Base-by-base conservation (phyloP, 2,888 invertebrate genomes). In the Lasius platythorax region DNA sequence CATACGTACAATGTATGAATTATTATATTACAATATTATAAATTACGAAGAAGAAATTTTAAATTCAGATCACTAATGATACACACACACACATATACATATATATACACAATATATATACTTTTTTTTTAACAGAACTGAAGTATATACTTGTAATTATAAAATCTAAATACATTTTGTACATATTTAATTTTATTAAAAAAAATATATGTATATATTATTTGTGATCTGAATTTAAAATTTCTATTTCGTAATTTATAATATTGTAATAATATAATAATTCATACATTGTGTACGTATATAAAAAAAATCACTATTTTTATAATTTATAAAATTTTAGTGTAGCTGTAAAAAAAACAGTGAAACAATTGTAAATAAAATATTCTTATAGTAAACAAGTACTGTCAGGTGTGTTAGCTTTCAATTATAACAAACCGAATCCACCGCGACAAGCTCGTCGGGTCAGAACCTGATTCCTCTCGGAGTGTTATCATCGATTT, bases 401-500 rank as follows among this genome's bases (percentile, higher is more conserved):
- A 73, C 46, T 63, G 74, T 81, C 79, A 81, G 61, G 46, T 81
- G 18, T 73, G 75, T 50, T 74, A 81, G 73, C 37, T 81, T 81
- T 81, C 79, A 74, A 81, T 81, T 63, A 81, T 74, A 74, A 81
- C 61, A 79, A 61, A 79, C 79, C 18, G 74, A 81, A 81, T 73
- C 46, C 46, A 63, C 74, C 6, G 23, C 79, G 61, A 73, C 73
- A 61, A 72, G 61, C 46, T 23, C 46, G 37, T 23, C 61, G 58
- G 79, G 79, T 81, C 79, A 81, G 61, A 81, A 81, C 58, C 79
- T 61, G 74, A 81, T 73, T 73, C 79, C 79, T 28, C 79, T 61
- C 18, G n/a, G 43, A 79, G 58, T 82, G 58, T 83, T 83, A 83
- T 83, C 82, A 78, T 61, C 83, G 83, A 83, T 83, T 83, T 84